Evolutionary conservation across 35 echinoderm and acorn worm genomes (phyloP), one percentile per base, ranked within the genome.

Genomic region (Eucidaris tribuloides): DNA sequence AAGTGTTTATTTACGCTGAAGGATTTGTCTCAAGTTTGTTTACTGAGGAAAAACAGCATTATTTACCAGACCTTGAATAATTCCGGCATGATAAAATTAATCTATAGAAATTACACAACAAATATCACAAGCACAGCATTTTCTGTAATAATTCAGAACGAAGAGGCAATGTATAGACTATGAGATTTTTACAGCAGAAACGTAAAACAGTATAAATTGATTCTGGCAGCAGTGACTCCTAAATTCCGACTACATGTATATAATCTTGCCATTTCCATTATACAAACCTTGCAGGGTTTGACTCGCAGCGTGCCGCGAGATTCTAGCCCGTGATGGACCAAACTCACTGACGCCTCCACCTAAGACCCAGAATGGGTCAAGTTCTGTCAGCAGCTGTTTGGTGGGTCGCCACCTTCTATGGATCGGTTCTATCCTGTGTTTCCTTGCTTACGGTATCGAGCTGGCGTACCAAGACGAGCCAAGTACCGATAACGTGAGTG

Each of bases 321-420:
- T 93, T 36, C 68, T 99, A 20, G 96, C 79, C 29, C 90, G 96
- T 42, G 96, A 99, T 90, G 96, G 96, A 20, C 96, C 96, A 35
- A 99, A 99, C 31, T 5, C 91, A 3, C 66, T 93, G 59, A 93
- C 83, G 13, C 96, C 91, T 24, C 96, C 96, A 11, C 86, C 86
- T 35, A 99, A 71, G 70, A 99, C 96, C 0, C 96, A 45, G 96
- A 99, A 54, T 99, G 96, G 96, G 60, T 99, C 35, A 99, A 99
- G 72, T 99, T 99, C 61, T 99, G 96, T 41, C 66, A 93, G 79
- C 90, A 99, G 40, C 55, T 99, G 58, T 99, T 99, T 82, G 96
- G 90, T 80, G 94, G 96, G 4, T 99, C 93, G 44, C 28, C 93
- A 90, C 4, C 66, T 99, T 6, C 80, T 99, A 7, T 99, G 96